Evolutionary conservation across 2,113 vertebrate genomes (phyloP), one percentile per base, ranked within the genome.

Genomic region (Takifugu bimaculatus): DNA sequence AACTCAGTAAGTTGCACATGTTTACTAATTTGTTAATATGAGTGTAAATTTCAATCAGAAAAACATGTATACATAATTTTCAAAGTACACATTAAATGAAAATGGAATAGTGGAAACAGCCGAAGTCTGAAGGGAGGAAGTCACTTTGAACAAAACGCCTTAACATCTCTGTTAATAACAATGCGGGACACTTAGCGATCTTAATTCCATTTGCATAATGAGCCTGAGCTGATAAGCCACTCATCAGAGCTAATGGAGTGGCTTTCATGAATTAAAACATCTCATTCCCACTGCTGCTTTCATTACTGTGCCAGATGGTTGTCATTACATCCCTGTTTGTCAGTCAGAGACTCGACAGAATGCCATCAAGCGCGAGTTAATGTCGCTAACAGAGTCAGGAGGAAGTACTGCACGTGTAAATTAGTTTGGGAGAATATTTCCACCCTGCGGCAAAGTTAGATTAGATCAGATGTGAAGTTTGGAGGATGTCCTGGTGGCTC

Each of bases 171-270:
- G 67, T 90, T 87, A 87, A 89, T 87, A 88, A 88, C 62, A 75
- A 80, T 65, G 47, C 73, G 65, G 77, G 60, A 82, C 53, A 77
- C 81, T 75, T 77, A 66, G 85, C 80, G 48, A 84, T 86, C 88
- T 87, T 88, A 88, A 88, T 87, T 55, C 59, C 85, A 91, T 92
- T 90, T 91, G 90, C 89, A 91, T 91, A 91, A 91, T 90, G 87
- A 90, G 81, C 72, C 71, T 64, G 77, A 77, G 80, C 88, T 85
- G 88, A 91, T 91, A 90, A 90, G 85, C 86, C 81, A 74, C 88
- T 81, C 86, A 91, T 90, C 90, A 88, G 71, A 80, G 85, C 86
- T 91, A 91, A 92, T 91, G 86, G 87, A 87, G 87, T 80, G 75
- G 72, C 82, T 88, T 91, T 88, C 88, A 91, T 91, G 91, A 91